Conservation (phyloP, 35 echinoderm and acorn worm species). For the Hemicentrotus pulcherrimus region DNA sequence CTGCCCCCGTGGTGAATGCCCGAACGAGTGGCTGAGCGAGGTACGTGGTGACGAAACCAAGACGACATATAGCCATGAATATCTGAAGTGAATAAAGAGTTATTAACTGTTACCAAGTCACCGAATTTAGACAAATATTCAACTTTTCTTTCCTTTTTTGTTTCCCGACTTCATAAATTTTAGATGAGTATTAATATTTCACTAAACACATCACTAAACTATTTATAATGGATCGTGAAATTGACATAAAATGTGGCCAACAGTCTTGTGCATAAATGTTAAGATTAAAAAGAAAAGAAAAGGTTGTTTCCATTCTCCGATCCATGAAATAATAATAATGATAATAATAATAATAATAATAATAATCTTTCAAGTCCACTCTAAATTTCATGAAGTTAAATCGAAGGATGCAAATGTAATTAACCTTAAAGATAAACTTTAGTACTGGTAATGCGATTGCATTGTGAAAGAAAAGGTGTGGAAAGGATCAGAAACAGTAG, state of each 20-base stretch:
- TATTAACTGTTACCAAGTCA: background rate
- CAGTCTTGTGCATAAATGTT: background rate
- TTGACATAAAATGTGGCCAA: no score
- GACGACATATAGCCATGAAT: conserved; percentile 43
- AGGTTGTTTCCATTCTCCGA: no score
- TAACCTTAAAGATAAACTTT: no score
- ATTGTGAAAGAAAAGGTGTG: no score
- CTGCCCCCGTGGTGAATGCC: conserved; percentile 67
- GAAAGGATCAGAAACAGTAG: no score
- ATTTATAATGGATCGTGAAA: no score
- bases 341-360: no score
- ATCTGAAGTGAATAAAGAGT: background rate
- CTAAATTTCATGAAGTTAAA: no score
- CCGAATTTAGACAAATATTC: background rate
- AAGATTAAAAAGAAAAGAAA: background rate
- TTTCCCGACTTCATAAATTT: background rate
- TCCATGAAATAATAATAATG: no score
- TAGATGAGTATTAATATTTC: background rate
- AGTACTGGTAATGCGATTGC: no score
- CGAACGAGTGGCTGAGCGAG: conserved; percentile 63
- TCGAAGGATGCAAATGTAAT: no score
- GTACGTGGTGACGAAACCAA: conserved; percentile 61
- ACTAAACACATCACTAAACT: background rate
- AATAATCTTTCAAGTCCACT: no score
- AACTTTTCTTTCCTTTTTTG: background rate